Evolutionary conservation across 2,797 vertebrate species (phyloP), one percentile per base, ranked within the genome.

Genomic region (Phrynocephalus guinanensis): DNA sequence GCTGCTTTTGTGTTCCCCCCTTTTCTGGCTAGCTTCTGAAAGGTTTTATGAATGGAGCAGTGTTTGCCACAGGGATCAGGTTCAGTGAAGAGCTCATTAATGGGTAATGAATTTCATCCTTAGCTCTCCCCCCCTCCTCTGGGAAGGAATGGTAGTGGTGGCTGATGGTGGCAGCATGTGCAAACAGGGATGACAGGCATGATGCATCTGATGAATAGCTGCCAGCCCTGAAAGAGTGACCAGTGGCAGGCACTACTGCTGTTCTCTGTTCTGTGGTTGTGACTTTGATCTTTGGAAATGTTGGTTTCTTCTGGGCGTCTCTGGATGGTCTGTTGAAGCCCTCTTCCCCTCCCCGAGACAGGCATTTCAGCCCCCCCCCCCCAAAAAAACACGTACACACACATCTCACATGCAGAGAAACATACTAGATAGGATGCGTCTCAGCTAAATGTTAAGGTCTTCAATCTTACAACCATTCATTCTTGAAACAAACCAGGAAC

Each of bases 91-190:
- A 88, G 90, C 91, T 92, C 86, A 91, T 91, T 91, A 91, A 92
- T 88, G 89, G 89, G 91, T 92, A 90, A 88, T 90, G 91, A 91
- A 90, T 88, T 73, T 76, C 72, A 83, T 3, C 33, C 73, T 48
- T 71, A 9, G 1, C 72, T 26, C 24, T 38, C 76, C 50, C 83
- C 88, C 52, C 26, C 56, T 67, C 18, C 73, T 73, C 56, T 78
- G 95, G 96, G 97, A 96, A 96, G 95, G 95, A 94, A 93, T 94
- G 93, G 96, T 96, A 93, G 96, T 88, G 87, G 89, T 20, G 71
- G 87, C 38, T 80, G 88, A 80, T 71, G 87, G 73, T 3, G 60
- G 89, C 0, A 89, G 89, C 0, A 89, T 63, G 84, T 91, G 92
- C 13, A 6, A 89, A 52, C 63, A 78, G 24, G 78, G 90, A 75